phyloP scores from a whole-genome alignment of 2,797 vertebrate species.

The Oryzias sinensis region DNA sequence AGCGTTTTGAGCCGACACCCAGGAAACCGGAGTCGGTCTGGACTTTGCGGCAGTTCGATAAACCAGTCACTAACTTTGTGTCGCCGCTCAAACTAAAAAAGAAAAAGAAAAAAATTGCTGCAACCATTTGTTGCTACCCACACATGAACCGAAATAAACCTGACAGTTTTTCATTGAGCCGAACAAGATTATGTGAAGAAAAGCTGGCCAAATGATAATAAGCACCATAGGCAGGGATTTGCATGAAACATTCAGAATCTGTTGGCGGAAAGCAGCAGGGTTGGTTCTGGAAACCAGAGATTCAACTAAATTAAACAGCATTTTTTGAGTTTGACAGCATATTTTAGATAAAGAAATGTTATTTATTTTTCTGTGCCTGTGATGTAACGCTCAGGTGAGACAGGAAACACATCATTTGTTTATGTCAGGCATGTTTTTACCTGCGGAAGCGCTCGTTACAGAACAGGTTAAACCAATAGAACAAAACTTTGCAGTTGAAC shows the following conservation, averaged over 20 bases:
- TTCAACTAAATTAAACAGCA: no score
- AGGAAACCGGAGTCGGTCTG: not conserved
- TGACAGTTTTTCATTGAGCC: slow-evolving; percentile 3
- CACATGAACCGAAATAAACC: slow-evolving; percentile 27
- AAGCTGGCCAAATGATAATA: not conserved
- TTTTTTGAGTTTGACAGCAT: no score
- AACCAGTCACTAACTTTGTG: slow-evolving; percentile 15
- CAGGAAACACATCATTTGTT: no score
- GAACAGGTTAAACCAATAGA: no score
- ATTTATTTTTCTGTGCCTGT: no score
- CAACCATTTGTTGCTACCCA: slow-evolving; percentile 15
- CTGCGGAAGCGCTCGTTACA: no score
- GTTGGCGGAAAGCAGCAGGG: no score
- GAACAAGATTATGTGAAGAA: slow-evolving; percentile 2
- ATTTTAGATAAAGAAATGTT: no score
- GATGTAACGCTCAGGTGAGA: no score
- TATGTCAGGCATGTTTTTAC: no score
- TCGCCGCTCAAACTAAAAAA: slow-evolving; percentile 4
- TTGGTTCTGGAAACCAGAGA: no score
- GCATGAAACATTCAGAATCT: not conserved
- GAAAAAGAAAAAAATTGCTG: not conserved
- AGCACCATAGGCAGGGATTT: not conserved
- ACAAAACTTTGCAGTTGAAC: no score
- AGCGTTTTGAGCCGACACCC: not conserved
- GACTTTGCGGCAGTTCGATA: slow-evolving; percentile 5